Base-by-base conservation (phyloP, 2,888 invertebrate genomes). In the Brachypterus glaber region DNA sequence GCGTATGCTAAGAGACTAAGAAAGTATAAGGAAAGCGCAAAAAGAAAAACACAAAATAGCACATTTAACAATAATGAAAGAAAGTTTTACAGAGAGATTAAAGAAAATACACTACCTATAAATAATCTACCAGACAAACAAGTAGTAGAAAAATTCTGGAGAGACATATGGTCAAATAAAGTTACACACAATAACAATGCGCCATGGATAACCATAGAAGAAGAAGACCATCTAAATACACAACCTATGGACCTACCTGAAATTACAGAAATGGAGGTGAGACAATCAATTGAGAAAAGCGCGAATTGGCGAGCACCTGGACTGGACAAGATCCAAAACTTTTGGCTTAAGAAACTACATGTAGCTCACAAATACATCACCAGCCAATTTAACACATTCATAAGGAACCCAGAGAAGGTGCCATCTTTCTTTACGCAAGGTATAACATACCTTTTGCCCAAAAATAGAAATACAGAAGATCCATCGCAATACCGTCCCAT, bases 251-350 rank as follows among this genome's bases (percentile, higher is more conserved):
- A n/a, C 15, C 5, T 12, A 26, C 8, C 17, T 15, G 3, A 7
- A 9, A 35, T 27, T 9, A 35, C 16, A 2, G 27, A 26, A 9
- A 27, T 27, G 17, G 16, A 35, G 9, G 16, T 27, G 8, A 12
- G 17, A n/a, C 7, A 25, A n/a, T 27, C 35, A 4, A 17, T 27
- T 2, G 17, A 35, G 27, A 16, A 29, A 3, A 7, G 26, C 4
- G 31, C 13, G 9, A 41, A 32, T 32, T 41, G 37, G 30, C 17
- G 31, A 17, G 4, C 41, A 24, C 34, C 37, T 3, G 41, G 41
- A 3, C 17, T 24, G 7, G 41, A 41, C 11, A 14, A 30, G 2
- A 33, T 41, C 3, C 25, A 33, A 2, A 37, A 34, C 31, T 41
- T 25, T 30, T 37, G 41, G 40, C 27, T 18, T 16, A 41, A 41